These are phyloP conservation scores for Orthosia gracilis DNA, from an alignment of 2,888 invertebrate genomes.

Conservation along the genomic window DNA sequence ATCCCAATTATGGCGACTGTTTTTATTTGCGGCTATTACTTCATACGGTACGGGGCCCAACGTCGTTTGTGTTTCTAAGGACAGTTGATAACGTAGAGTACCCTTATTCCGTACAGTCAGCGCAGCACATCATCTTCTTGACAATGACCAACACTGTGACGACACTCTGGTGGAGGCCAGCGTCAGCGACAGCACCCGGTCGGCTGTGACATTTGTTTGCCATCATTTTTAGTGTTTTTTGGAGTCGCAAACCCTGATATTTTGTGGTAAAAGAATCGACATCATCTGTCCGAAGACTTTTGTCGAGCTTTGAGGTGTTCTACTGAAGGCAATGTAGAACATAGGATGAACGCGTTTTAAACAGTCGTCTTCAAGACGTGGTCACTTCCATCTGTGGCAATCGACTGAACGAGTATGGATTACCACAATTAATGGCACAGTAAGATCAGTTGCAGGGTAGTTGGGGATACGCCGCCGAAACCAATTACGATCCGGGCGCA, in stretches of 20 bases:
- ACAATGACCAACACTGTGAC: not conserved
- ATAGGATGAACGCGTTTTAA: not conserved
- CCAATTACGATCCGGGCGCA: not conserved
- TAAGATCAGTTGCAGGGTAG: not conserved
- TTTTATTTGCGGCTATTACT: not conserved
- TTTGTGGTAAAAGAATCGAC: not conserved
- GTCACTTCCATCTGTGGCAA: not conserved
- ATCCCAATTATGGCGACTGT: not conserved
- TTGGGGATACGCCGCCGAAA: not conserved
- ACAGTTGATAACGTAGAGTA: not conserved
- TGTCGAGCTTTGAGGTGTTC: too few relatives aligned
- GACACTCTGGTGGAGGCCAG: not conserved
- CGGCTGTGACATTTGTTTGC: not conserved
- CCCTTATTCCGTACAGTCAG: not conserved
- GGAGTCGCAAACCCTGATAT: not conserved
- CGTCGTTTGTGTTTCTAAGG: slow-evolving; percentile 8
- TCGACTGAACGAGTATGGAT: not conserved
- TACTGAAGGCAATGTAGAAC: not conserved
- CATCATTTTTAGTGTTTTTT: not conserved
- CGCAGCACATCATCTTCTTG: not conserved
- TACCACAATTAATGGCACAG: not conserved
- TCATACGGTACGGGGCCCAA: slow-evolving; percentile 11
- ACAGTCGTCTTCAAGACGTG: not conserved
- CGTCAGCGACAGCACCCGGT: not conserved
- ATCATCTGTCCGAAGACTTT: not conserved